Evolutionary conservation across 2,888 invertebrate species (phyloP), one percentile per base, ranked within the genome.

Genomic region (Liopterus haemorrhoidalis): DNA sequence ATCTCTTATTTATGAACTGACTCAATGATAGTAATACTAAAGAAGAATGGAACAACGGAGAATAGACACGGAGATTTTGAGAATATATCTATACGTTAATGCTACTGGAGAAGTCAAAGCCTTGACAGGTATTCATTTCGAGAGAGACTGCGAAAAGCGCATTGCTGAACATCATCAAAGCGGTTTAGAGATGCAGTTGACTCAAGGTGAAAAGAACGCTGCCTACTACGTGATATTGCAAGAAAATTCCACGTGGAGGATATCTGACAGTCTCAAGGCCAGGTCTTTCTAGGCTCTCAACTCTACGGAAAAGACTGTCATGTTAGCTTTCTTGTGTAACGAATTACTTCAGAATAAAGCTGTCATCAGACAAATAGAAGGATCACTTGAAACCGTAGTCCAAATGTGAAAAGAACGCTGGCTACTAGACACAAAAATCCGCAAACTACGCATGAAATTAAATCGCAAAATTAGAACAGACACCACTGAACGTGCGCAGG

Each of bases 291-390:
- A 91, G 45, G 82, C 92, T 0, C 71, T 96, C 2, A 85, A 81
- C 63, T 81, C 93, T 2, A 85, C 87, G 0, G 80, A 83, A 54
- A 96, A 96, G 65, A 85, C 92, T 0, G 81, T 85, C 52, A 87
- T 95, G 59, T 69, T 96, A 35, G 88, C 90, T 1, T 93, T 87
- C 70, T 75, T 96, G 18, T 95, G 95, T 70, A 91, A 96, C 68
- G 95, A 97, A 67, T 74, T 97, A 55, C 75, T 96, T 31, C 89
- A 92, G 69, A 94, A 93, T 67, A 92, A 93, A 69, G 81, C 88
- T 6, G 87, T 95, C 53, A 73, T 89, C 59, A 76, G 86, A 21
- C 94, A 95, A 67, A 85, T 96, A 43, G 96, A 96, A 60, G 81
- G 60, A 30, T 66, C 68, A 12, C 49, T 96, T 36, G 95, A 96